Base-by-base conservation (phyloP, 1,140 invertebrate genomes). In the Aphis gossypii region DNA sequence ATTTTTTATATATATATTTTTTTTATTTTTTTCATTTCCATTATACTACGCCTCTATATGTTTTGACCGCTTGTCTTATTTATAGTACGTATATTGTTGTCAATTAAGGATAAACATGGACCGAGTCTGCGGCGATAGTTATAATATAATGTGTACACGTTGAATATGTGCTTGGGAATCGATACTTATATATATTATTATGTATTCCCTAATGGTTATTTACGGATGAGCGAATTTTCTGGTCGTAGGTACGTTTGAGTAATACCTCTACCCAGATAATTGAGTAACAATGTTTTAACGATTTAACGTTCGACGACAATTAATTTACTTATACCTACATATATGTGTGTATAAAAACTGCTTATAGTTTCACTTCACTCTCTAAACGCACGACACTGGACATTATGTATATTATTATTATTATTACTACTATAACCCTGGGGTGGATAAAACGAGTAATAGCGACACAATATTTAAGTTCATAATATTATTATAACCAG, bases 151-250 rank as follows among this genome's bases (percentile, higher is more conserved):
- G 35, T 21, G 46, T 87, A n/a, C 51, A 51, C 35, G 30, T n/a
- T 48, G 4, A 46, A 87, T 86, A n/a, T 87, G 20, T 46, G 25
- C 20, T 87, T 20, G 44, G 84, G 5, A 87, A 48, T 87, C 84
- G 30, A 87, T 87, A 87, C 84, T 87, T 25, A 46, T 46, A 87
- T 3, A 20, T 41, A 35, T 87, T 41, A 35, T 87, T 87, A 51
- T 87, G n/a, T 84, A 41, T 87, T 87, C 20, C 20, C 46, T 87
- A 87, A 87, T 48, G 46, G 44, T 87, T 87, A 25, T 84, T 48
- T 87, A 87, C 46, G 86, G 86, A 87, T 87, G 46, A 87, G 86
- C 44, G 86, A 87, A 87, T 87, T 87, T 87, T 87, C 86, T 48
- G 46, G 30, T 87, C 25, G 84, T n/a, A 76, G 4, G 14, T 76